These are phyloP conservation scores for Melanchra persicariae DNA, from an alignment of 2,888 invertebrate species.

Conservation along the genomic window DNA sequence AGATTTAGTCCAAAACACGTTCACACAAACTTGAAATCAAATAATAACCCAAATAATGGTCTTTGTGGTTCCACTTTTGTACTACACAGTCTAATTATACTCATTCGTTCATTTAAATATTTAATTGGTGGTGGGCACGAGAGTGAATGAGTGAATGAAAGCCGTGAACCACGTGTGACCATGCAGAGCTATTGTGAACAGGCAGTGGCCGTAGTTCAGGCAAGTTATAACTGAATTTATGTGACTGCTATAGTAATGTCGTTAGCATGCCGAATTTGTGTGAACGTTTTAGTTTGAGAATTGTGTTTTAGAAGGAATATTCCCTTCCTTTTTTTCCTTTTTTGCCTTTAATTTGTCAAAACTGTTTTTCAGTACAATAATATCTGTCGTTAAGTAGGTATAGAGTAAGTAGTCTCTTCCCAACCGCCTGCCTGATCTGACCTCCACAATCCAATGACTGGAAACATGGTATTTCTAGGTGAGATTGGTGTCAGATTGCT, in stretches of 20 bases:
- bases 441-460: too few relatives aligned
- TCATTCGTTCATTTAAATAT: slow-evolving; percentile 81
- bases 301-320: too few relatives aligned
- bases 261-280: neutral
- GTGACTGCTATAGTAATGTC: slow-evolving; percentile 1
- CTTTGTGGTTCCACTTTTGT: neutral
- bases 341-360: too few relatives aligned
- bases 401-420: too few relatives aligned
- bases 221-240: slow-evolving; percentile 30
- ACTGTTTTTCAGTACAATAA: neutral
- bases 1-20: slow-evolving; percentile 9
- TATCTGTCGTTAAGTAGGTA: neutral
- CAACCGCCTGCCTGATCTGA: too few relatives aligned
- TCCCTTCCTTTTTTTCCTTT: too few relatives aligned
- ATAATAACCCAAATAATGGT: neutral
- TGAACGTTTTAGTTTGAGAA: neutral
- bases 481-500: too few relatives aligned
- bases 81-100: slow-evolving; percentile 76
- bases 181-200: slow-evolving; percentile 10
- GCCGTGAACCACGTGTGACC: slow-evolving; percentile 40
- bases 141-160: slow-evolving; percentile 63
- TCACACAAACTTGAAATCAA: neutral
- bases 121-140: slow-evolving; percentile 71
- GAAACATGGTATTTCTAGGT: too few relatives aligned
- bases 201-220: neutral